Evolutionary conservation across 2,797 vertebrate genomes (phyloP).

Genomic region (Rhynchotus rufescens): DNA sequence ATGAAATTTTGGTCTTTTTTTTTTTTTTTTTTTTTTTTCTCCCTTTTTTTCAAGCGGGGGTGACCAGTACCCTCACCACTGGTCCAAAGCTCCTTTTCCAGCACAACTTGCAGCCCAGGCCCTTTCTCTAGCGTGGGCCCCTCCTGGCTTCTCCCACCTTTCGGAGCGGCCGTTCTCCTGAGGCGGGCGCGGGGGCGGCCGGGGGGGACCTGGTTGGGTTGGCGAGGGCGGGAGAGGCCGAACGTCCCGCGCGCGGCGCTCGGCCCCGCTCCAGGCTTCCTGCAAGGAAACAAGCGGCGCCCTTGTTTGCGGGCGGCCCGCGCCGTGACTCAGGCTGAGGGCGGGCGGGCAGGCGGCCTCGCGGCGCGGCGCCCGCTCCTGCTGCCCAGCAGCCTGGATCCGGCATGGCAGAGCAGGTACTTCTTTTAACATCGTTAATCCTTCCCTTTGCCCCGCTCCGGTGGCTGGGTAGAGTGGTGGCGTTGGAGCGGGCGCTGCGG

Average conservation of each 20-base stretch:
- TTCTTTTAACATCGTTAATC: slow-evolving; percentile 55
- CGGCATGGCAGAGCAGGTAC: slow-evolving; percentile 87
- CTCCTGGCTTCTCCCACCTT: not conserved
- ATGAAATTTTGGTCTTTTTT: not conserved
- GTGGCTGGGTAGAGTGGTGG: not conserved
- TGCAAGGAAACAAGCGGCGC: slow-evolving; percentile 83
- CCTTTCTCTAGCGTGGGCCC: not conserved
- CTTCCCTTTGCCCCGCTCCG: not conserved
- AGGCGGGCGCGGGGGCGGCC: not conserved
- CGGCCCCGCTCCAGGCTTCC: slow-evolving; percentile 80
- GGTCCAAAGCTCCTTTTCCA: not conserved
- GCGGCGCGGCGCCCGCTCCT: slow-evolving; percentile 77
- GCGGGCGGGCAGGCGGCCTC: slow-evolving; percentile 78
- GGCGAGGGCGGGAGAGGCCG: slow-evolving; percentile 68
- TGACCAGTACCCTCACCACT: not conserved
- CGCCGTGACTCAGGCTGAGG: slow-evolving; percentile 84
- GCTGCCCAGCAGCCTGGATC: slow-evolving; percentile 78
- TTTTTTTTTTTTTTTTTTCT: not conserved
- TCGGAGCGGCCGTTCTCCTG: not conserved
- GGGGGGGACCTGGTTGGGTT: not conserved
- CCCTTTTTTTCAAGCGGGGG: not conserved
- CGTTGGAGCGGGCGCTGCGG: too few species aligned
- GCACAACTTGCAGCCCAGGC: not conserved
- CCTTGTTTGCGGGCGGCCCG: slow-evolving; percentile 83
- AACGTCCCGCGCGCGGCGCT: slow-evolving; percentile 62